Base-by-base conservation (phyloP, 2,797 vertebrate genomes). In the Valencia hispanica region DNA sequence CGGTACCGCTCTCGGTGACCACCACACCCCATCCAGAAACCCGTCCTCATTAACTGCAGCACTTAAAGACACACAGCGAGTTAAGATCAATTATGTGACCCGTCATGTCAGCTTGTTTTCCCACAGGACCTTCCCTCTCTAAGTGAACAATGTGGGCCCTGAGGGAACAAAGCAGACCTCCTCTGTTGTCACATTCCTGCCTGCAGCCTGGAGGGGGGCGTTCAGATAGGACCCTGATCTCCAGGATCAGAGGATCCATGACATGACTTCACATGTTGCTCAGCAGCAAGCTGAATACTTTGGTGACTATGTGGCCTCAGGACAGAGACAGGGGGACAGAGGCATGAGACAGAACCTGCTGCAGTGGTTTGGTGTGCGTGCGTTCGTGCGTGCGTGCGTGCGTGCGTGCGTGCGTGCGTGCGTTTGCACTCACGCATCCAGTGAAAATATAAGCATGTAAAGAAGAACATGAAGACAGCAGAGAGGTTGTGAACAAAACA, bases 161-260 rank as follows among this genome's bases (percentile, higher is more conserved):
- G 0, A 34, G 78, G 87, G 5, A 10, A 68, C 78, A 36, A 25
- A 73, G 82, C 78, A 80, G 81, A 79, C 51, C 66, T 66, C 78
- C 72, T 82, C 72, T 82, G 85, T 79, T 84, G 78, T 70, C 87
- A 88, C 75, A 90, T 91, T 89, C 90, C 85, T 90, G 4, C 90
- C 85, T 90, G 4, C 65, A 48, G 78, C 76, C 70, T 20, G 78
- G 81, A 88, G 80, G 79, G 73, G 43, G 78, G 89, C 74, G 87
- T 78, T 82, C 3, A 86, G 88, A 90, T 80, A 80, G 88, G 86
- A 79, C 83, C 81, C 84, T 89, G 85, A 81, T 87, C 75, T 6
- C 79, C 12, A 1, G 47, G 80, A 78, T 91, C 87, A 93, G 91
- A 78, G 83, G 88, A 93, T 92, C 91, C 84, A 80, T 90, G 82